phyloP scores from a whole-genome alignment of 2,113 vertebrate genomes.

The Carettochelys insculpta region DNA sequence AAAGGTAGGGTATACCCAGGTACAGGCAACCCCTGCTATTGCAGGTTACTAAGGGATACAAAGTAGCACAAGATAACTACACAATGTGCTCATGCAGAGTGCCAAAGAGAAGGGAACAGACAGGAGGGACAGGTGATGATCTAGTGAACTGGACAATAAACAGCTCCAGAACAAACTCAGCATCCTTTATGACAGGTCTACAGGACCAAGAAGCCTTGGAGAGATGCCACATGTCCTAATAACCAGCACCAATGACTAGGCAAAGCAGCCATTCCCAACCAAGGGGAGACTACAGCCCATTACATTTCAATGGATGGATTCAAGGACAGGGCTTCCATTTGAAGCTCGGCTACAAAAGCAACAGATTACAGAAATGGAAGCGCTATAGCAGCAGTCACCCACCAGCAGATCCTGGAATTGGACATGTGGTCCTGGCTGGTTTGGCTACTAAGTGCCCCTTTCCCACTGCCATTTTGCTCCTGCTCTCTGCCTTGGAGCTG shows the following conservation, averaged over 20 bases:
- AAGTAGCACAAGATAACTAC: neutral
- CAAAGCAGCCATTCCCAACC: neutral
- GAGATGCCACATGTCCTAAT: neutral
- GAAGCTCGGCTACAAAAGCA: neutral
- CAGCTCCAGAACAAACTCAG: neutral
- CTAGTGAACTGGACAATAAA: neutral
- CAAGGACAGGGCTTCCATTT: neutral
- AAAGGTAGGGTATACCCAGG: neutral
- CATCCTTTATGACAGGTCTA: neutral
- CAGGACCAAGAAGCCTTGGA: neutral
- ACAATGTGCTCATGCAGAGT: neutral
- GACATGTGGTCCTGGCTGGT: too few relatives aligned
- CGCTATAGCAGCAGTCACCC: too few relatives aligned
- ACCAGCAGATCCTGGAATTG: too few relatives aligned
- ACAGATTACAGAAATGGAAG: neutral
- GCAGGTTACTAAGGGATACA: neutral
- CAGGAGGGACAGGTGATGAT: neutral
- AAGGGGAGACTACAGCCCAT: neutral
- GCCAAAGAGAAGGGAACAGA: neutral
- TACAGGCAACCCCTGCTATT: neutral
- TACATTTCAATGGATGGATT: neutral
- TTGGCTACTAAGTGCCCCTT: too few relatives aligned
- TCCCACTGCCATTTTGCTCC: too few relatives aligned
- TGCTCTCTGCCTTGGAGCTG: too few relatives aligned
- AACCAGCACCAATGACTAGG: neutral